Conservation (phyloP, 1,140 invertebrate species). For the Nautilus pompilius region DNA sequence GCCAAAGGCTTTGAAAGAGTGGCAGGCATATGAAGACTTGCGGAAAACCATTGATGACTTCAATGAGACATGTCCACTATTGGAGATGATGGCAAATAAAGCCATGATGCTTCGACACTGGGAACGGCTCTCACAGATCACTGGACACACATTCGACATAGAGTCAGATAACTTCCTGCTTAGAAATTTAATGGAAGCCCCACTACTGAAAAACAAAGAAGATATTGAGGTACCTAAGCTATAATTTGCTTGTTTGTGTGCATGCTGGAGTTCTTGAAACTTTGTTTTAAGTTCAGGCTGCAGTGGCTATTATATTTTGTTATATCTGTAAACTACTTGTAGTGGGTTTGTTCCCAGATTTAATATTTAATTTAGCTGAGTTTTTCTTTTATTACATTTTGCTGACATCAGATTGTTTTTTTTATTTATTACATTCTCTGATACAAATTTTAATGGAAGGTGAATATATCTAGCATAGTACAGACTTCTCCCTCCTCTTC, state of each 20-base stretch:
- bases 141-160: conserved; percentile 84
- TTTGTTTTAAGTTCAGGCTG: too few species aligned
- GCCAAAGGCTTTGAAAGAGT: conserved; percentile 94
- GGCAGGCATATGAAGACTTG: conserved; percentile 93
- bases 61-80: conserved; percentile 92
- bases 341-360: too few species aligned
- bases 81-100: conserved; percentile 96
- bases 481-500: too few species aligned
- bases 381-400: too few species aligned
- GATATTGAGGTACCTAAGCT: conserved; percentile 96
- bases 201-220: conserved; percentile 87
- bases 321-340: too few species aligned
- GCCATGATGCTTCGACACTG: conserved; percentile 96
- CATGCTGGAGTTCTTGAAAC: too few species aligned
- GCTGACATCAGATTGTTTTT: neutral
- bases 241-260: too few species aligned
- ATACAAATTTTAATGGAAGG: neutral
- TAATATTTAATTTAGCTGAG: too few species aligned
- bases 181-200: conserved; percentile 92
- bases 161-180: conserved; percentile 92
- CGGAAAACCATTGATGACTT: conserved; percentile 98
- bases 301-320: too few species aligned
- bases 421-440: neutral
- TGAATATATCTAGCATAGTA: too few species aligned
- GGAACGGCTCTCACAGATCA: conserved; percentile 91